Base-by-base conservation (phyloP, 2,113 vertebrate species). In the Ceyx cyanopectus region DNA sequence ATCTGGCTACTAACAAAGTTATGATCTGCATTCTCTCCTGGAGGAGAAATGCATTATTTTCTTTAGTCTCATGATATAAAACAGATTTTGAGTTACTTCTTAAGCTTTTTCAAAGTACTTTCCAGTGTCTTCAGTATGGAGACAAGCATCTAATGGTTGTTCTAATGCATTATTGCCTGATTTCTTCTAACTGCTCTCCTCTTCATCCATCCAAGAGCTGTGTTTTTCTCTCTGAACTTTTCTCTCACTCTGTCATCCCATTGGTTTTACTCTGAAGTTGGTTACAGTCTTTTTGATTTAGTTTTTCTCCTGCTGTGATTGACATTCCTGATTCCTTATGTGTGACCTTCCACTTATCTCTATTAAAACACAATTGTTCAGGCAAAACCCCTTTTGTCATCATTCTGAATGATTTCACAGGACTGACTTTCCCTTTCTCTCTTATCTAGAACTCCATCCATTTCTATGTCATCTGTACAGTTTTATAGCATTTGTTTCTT, bases 371-470 rank as follows among this genome's bases (percentile, higher is more conserved):
- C 51, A 24, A 4, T 63, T 86, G 53, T 84, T 93, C 79, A 88
- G 57, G 34, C 69, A 86, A 91, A 77, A 15, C 60, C 18, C 4
- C 0, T 70, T 91, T 81, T 94, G 67, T 93, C 87, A 84, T 54
- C 63, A 2, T 81, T 93, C 37, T 89, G 70, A 84, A 73, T 75
- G 66, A 75, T 73, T 93, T 88, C 76, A 41, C 30, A 53, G 74
- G 57, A 57, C 57, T 88, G 83, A 73, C 80, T 81, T 86, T 85
- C 85, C 30, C 41, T 89, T 88, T 95, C 88, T 94, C 61, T 5
- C n/a, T 89, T 89, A 26, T 84, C 90, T 89, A 2, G 53, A 87
- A 19, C 61, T 79, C 58, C 46, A 72, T 93, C 83, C 89, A 58
- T 92, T 94, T 93, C 84, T 86, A 12, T 78, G 72, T 81, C 66